Percentiles rank a stretch among this genome's conserved stretches.
Conservation (phyloP, 2,888 invertebrate species). For the Philonicus albiceps region DNA sequence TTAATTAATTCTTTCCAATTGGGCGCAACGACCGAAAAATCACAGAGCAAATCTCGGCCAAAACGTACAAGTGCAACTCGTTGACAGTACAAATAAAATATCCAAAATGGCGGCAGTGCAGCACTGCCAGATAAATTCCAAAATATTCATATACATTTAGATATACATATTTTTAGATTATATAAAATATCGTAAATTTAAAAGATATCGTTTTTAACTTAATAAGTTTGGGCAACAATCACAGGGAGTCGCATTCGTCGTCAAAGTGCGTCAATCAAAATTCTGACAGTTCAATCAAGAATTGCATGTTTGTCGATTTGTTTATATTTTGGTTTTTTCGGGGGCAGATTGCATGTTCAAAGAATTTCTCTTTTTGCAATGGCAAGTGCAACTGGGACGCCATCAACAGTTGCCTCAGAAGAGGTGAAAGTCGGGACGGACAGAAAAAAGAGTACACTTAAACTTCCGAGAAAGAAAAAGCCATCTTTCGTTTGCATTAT, state of each 20-base stretch:
- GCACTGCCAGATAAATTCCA: background rate
- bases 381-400: background rate
- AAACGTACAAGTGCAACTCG: background rate
- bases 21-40: background rate
- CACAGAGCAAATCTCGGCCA: constrained; percentile 16
- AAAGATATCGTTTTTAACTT: background rate
- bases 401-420: background rate
- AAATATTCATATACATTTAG: too few relatives aligned
- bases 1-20: background rate
- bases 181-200: background rate
- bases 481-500: constrained; percentile 48
- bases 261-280: background rate
- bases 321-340: background rate
- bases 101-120: constrained; percentile 11
- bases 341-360: background rate
- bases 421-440: background rate
- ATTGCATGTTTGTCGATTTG: background rate
- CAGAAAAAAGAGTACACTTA: background rate
- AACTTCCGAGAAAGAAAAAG: background rate
- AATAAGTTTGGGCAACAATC: background rate
- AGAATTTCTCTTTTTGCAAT: background rate
- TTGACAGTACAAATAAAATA: constrained; percentile 38
- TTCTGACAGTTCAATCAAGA: background rate
- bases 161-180: too few relatives aligned
- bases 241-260: background rate